These are phyloP conservation scores for Lepidostoma basale DNA, from an alignment of 1,140 invertebrate species.

Conservation along the genomic window DNA sequence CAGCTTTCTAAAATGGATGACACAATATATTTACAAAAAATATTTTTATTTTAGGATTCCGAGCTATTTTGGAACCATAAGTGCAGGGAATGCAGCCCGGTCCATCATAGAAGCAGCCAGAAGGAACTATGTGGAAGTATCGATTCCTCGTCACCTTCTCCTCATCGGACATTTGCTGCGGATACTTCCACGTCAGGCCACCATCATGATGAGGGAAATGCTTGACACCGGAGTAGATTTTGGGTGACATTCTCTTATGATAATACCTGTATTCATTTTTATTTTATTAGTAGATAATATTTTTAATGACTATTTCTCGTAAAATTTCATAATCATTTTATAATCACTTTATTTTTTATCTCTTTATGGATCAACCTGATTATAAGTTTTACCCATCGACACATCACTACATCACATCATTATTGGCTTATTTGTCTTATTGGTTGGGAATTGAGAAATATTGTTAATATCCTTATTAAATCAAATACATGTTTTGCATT, in stretches of 20 bases:
- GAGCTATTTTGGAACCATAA: conserved; percentile 70
- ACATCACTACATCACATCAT: no score
- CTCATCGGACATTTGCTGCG: conserved; percentile 65
- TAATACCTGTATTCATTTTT: not conserved
- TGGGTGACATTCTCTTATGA: conserved; percentile 54
- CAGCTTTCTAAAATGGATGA: no score
- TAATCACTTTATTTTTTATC: no score
- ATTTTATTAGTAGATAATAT: no score
- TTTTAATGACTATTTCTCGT: no score
- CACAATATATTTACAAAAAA: not conserved
- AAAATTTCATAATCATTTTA: no score
- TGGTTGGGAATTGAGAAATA: no score
- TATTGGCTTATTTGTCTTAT: no score
- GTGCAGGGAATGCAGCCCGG: conserved; percentile 61
- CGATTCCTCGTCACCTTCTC: conserved; percentile 66
- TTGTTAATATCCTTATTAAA: no score
- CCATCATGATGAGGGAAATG: conserved; percentile 65
- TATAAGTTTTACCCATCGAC: no score
- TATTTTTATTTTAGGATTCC: conserved; percentile 61
- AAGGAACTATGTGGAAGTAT: conserved; percentile 66
- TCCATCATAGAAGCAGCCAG: conserved; percentile 66
- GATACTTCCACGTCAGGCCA: conserved; percentile 66
- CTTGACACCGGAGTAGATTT: conserved; percentile 72
- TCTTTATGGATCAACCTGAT: no score
- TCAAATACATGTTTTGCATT: no score